These are phyloP conservation scores for Siphonodentalium dalli DNA, from an alignment of 2,888 invertebrate genomes.

Conservation along the genomic window DNA sequence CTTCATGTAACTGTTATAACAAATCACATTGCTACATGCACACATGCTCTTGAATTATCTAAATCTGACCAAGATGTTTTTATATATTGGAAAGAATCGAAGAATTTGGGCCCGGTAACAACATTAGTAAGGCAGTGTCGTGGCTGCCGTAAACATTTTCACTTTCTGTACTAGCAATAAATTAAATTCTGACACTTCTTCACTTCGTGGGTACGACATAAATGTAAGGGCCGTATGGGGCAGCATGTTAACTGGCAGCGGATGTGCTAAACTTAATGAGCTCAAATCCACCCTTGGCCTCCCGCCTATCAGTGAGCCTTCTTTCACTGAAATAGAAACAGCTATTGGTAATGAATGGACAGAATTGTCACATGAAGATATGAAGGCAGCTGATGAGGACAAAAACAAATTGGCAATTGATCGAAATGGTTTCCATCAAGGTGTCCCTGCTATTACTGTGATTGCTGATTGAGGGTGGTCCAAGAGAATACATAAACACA, in stretches of 20 bases:
- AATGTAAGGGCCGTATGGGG: conserved; percentile 17
- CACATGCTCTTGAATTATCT: too few relatives aligned
- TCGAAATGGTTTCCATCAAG: conserved; percentile 7
- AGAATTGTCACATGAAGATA: conserved; percentile 7
- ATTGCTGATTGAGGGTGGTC: conserved; percentile 22
- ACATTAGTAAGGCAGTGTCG: too few relatives aligned
- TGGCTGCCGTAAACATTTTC: too few relatives aligned
- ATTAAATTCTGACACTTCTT: too few relatives aligned
- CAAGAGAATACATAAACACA: conserved; percentile 22
- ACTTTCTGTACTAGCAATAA: too few relatives aligned
- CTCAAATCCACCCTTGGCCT: conserved; percentile 5
- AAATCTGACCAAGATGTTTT: too few relatives aligned
- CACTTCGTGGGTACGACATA: too few relatives aligned
- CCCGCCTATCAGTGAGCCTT: conserved; percentile 4
- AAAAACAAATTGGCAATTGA: conserved; percentile 13
- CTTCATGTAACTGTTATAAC: too few relatives aligned
- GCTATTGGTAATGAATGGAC: conserved; percentile 16
- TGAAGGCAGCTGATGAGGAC: conserved; percentile 14
- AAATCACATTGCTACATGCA: too few relatives aligned
- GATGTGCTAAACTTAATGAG: conserved; percentile 7
- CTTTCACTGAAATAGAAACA: conserved; percentile 7
- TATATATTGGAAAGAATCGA: too few relatives aligned
- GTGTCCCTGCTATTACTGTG: conserved; percentile 20
- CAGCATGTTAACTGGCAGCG: conserved; percentile 9
- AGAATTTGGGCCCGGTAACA: too few relatives aligned